Evolutionary conservation across 2,888 invertebrate genomes (phyloP).

Genomic region (Dasypogon diadema): DNA sequence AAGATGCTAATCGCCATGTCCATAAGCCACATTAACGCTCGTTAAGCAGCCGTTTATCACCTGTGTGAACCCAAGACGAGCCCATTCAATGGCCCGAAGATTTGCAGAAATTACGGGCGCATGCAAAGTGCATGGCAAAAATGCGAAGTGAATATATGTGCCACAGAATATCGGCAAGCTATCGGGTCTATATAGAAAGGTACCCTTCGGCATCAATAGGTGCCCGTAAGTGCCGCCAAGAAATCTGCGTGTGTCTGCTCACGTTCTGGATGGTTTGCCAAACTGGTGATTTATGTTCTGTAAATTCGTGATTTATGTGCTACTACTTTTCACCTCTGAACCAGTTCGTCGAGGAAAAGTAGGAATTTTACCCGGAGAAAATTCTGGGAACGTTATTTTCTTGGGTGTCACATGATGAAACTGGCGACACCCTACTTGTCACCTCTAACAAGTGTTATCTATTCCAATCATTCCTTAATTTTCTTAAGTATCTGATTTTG

Average conservation of each 20-base stretch:
- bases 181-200: slow-evolving; percentile 1
- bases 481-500: slow-evolving; percentile 5
- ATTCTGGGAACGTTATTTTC: slow-evolving; percentile 20
- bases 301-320: slow-evolving; percentile 44
- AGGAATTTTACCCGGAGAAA: slow-evolving; percentile 4
- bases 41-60: slow-evolving; percentile 39
- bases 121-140: slow-evolving; percentile 39
- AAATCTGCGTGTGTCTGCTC: slow-evolving; percentile 35
- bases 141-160: slow-evolving; percentile 1
- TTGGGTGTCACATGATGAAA: not conserved
- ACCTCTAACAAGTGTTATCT: slow-evolving; percentile 11
- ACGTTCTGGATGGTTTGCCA: slow-evolving; percentile 44
- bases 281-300: slow-evolving; percentile 42
- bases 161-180: not conserved
- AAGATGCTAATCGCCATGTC: slow-evolving; percentile 45
- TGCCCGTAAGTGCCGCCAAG: slow-evolving; percentile 1
- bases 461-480: slow-evolving; percentile 34
- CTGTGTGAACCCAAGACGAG: slow-evolving; percentile 43
- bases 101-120: slow-evolving; percentile 31
- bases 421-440: slow-evolving; percentile 9
- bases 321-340: slow-evolving; percentile 50
- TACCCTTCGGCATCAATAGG: not conserved
- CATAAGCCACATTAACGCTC: slow-evolving; percentile 50
- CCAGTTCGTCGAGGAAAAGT: slow-evolving; percentile 32
- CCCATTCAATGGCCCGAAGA: slow-evolving; percentile 27